Evolutionary conservation across 2,797 vertebrate species (phyloP), one percentile per base, ranked within the genome.

Genomic region (Fratercula arctica): DNA sequence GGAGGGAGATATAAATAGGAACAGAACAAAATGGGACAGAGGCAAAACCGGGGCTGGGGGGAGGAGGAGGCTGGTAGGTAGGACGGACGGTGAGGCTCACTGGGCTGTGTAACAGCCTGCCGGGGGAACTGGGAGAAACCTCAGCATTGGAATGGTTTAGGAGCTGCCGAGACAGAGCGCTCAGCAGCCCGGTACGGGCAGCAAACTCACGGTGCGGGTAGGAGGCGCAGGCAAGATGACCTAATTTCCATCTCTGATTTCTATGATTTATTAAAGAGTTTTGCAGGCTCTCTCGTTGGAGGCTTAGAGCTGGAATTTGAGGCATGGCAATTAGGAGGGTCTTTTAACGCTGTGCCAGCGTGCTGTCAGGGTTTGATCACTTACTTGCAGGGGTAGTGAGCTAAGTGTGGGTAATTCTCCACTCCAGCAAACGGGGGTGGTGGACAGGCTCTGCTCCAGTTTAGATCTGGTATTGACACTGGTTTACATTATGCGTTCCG

Each of bases 211-310:
- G 0, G 59, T 66, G 89, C 2, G 2, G 57, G 45, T 61, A 41
- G 73, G 67, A 87, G 74, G 54, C 6, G 5, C 13, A 9, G 83
- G 81, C 83, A 87, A 91, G 87, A 73, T 93, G 97, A 96, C 97
- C 97, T 95, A 66, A 95, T 97, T 97, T 96, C 67, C 31, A 6
- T 89, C 80, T 79, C 85, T 94, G 60, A 94, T 88, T 95, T 92
- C 74, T 90, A 91, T 97, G 95, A 96, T 95, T 97, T 97, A 97
- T 97, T 97, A 89, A 97, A 95, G 89, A 94, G 92, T 94, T 97
- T 93, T 93, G 74, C 87, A 96, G 89, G 69, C 83, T 90, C 90
- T 88, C 54, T 92, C 46, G 64, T 87, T 75, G 77, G 29, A 46
- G 68, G 57, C 79, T 83, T 70, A 66, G 91, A 93, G 72, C 53